These are phyloP conservation scores for Indri indri DNA, from an alignment of 2,113 vertebrate species.

Conservation along the genomic window DNA sequence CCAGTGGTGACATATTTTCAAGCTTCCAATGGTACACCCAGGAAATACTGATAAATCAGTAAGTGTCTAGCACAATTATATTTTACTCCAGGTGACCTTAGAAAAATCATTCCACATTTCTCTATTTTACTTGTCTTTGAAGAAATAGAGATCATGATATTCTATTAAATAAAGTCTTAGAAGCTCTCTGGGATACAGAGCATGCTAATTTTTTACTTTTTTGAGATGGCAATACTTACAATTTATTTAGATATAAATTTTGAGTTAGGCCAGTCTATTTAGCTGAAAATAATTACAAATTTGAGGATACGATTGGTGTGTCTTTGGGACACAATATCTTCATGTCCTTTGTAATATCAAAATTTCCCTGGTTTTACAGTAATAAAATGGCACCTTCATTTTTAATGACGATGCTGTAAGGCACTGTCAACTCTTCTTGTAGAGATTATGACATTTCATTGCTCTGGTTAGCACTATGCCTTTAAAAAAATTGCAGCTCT, in stretches of 20 bases:
- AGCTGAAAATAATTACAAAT: slow-evolving; percentile 42
- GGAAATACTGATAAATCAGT: slow-evolving; percentile 42
- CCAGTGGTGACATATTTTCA: slow-evolving; percentile 22
- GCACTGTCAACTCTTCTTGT: background rate
- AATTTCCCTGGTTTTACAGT: background rate
- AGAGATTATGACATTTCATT: background rate
- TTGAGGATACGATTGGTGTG: background rate
- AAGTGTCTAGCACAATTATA: background rate
- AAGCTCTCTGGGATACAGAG: background rate
- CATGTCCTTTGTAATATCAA: slow-evolving; percentile 17
- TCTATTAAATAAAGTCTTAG: slow-evolving; percentile 6
- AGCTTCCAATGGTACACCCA: background rate
- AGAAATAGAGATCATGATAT: slow-evolving; percentile 23
- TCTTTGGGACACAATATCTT: slow-evolving; percentile 41
- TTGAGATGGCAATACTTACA: slow-evolving; percentile 8
- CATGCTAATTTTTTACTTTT: slow-evolving; percentile 6
- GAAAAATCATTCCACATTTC: slow-evolving; percentile 30
- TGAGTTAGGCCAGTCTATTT: background rate
- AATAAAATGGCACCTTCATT: slow-evolving; percentile 28
- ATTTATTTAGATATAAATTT: slow-evolving; percentile 18
- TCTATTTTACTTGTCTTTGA: slow-evolving; percentile 44
- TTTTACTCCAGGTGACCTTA: slow-evolving; percentile 22
- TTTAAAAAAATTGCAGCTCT: background rate
- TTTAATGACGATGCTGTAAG: background rate
- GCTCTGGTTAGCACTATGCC: background rate